A percentile compares a stretch with the other conserved stretches of the same genome.
Conservation (phyloP, 2,113 vertebrate genomes). For the Ancistrus triradiatus region DNA sequence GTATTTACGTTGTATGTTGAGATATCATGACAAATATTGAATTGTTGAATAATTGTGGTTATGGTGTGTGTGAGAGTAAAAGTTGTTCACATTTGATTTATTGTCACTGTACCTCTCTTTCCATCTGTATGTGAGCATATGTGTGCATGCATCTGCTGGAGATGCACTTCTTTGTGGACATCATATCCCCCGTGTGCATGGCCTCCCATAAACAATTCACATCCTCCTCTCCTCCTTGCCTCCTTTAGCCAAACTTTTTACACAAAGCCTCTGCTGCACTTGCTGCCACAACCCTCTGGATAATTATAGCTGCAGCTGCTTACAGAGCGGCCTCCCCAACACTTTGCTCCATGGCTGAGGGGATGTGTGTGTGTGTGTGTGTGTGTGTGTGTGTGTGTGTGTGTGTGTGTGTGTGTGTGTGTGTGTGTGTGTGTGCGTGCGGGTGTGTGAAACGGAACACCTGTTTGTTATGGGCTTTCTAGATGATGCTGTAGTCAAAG, state of each 20-base stretch:
- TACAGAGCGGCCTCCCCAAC: constrained; percentile 77
- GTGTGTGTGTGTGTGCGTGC: constrained; percentile 64
- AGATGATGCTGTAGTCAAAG: constrained; percentile 87
- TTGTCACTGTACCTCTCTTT: neutral
- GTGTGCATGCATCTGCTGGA: constrained; percentile 10
- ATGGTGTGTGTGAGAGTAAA: too few relatives aligned
- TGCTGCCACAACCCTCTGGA: constrained; percentile 66
- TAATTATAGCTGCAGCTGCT: constrained; percentile 87
- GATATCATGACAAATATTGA: too few relatives aligned
- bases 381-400: constrained; percentile 66
- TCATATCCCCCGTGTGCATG: constrained; percentile 28
- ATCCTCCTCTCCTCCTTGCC: constrained; percentile 34
- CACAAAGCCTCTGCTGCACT: constrained; percentile 43
- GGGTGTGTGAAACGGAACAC: constrained; percentile 86
- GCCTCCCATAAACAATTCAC: constrained; percentile 40
- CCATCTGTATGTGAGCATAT: neutral
- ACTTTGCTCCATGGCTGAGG: constrained; percentile 73
- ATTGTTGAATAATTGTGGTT: too few relatives aligned
- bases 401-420: constrained; percentile 73
- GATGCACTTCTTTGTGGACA: constrained; percentile 28
- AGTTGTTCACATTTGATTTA: neutral
- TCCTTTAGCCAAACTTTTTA: constrained; percentile 44
- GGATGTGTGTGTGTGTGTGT: constrained; percentile 70
- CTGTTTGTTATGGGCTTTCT: constrained; percentile 87
- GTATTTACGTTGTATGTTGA: too few relatives aligned